Evolutionary conservation across 2,888 invertebrate species (phyloP).

Genomic region (Drosophila pseudotakahashii): DNA sequence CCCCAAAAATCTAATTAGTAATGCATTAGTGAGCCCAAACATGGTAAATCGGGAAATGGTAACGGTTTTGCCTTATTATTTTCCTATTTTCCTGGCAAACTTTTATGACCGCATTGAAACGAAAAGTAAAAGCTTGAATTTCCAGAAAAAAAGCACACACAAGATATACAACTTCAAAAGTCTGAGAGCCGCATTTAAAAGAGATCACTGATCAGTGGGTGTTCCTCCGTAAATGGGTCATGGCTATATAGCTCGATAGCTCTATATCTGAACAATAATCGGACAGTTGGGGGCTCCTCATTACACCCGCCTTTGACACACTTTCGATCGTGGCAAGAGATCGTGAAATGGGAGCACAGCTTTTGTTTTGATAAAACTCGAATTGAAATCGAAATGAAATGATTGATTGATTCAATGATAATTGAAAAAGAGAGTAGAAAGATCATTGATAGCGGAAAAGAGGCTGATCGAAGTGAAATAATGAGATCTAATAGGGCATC

Average conservation of each 20-base stretch:
- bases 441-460: conserved; percentile 18
- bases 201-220: conserved; percentile 65
- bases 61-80: conserved; percentile 44
- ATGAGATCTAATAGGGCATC: conserved; percentile 22
- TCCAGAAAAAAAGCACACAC: conserved; percentile 7
- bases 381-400: conserved; percentile 35
- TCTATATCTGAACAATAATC: conserved; percentile 21
- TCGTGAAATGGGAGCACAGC: conserved; percentile 41
- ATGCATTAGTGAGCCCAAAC: conserved; percentile 46
- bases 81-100: conserved; percentile 23
- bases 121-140: conserved; percentile 52
- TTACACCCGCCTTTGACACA: conserved; percentile 71
- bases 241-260: conserved; percentile 47
- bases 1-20: conserved; percentile 56
- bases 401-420: conserved; percentile 40
- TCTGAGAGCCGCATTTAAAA: conserved; percentile 42
- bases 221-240: conserved; percentile 67
- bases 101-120: conserved; percentile 14
- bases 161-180: conserved; percentile 45
- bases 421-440: conserved; percentile 34
- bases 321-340: conserved; percentile 51
- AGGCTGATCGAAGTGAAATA: conserved; percentile 16
- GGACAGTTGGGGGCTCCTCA: conserved; percentile 49
- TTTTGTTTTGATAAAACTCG: conserved; percentile 33
- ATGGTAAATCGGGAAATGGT: conserved; percentile 38